Evolutionary conservation across 1,140 invertebrate species (phyloP).

Genomic region (Cyphomyrmex costatus): DNA sequence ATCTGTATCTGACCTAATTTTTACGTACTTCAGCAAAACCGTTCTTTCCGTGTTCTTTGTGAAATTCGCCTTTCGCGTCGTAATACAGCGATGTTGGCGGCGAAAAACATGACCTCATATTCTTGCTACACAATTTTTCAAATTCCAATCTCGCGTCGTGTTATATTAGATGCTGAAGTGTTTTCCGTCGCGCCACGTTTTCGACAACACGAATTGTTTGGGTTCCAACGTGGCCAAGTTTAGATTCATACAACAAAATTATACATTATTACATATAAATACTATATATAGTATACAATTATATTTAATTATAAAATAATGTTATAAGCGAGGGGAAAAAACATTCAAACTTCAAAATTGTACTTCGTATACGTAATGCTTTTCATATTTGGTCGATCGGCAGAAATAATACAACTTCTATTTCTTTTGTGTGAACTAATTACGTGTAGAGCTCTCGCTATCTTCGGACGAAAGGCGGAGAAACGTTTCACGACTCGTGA

Average conservation of each 20-base stretch:
- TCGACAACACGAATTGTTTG: slow-evolving; percentile 5
- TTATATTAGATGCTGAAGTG: background rate
- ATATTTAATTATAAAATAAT: background rate
- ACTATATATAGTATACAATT: background rate
- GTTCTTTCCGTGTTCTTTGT: background rate
- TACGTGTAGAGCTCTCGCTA: background rate
- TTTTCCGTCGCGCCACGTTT: background rate
- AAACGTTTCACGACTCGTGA: background rate
- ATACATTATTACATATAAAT: no score
- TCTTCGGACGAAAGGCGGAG: no score
- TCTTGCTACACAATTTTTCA: background rate
- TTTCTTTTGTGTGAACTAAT: background rate
- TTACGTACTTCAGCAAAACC: background rate
- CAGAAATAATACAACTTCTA: background rate
- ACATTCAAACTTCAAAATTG: background rate
- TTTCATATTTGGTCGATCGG: background rate
- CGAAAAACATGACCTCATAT: background rate
- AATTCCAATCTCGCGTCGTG: background rate
- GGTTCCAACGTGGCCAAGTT: background rate
- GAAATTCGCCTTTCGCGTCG: no score
- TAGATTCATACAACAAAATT: background rate
- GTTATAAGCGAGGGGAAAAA: background rate
- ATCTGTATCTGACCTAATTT: background rate
- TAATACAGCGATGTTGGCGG: no score
- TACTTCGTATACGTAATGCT: background rate